These are phyloP conservation scores for Drosophila erecta DNA, from an alignment of 1,140 invertebrate species.

Conservation along the genomic window DNA sequence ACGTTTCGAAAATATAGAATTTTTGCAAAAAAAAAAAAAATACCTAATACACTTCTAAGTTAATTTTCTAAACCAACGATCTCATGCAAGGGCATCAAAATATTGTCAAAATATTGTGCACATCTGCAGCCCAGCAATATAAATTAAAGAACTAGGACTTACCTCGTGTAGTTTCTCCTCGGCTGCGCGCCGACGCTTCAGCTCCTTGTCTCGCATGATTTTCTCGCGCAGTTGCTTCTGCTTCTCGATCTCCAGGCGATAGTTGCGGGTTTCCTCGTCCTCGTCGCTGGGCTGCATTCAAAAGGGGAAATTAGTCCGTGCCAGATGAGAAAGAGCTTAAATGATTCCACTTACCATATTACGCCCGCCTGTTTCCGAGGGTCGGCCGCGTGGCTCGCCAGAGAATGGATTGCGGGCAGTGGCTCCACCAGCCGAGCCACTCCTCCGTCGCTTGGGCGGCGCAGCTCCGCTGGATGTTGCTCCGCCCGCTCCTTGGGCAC, in stretches of 20 bases:
- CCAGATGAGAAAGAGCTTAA: background rate
- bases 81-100: background rate
- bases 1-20: too few relatives aligned
- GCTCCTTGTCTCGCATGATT: slow-evolving; percentile 87
- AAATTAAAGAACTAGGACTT: slow-evolving; percentile 12
- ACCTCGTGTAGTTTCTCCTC: slow-evolving; percentile 83
- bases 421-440: slow-evolving; percentile 52
- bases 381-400: slow-evolving; percentile 59
- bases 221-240: slow-evolving; percentile 87
- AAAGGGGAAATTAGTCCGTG: background rate
- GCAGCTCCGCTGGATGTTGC: slow-evolving; percentile 15
- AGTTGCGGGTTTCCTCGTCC: slow-evolving; percentile 88
- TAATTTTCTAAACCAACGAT: too few relatives aligned
- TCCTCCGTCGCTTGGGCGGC: slow-evolving; percentile 74
- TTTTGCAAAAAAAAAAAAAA: too few relatives aligned
- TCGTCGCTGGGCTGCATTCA: slow-evolving; percentile 85
- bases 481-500: slow-evolving; percentile 20
- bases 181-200: slow-evolving; percentile 87
- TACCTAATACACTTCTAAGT: too few relatives aligned
- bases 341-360: slow-evolving; percentile 47
- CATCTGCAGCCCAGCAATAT: too few relatives aligned
- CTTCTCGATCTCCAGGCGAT: slow-evolving; percentile 88
- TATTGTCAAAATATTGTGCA: background rate
- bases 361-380: slow-evolving; percentile 50
- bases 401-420: slow-evolving; percentile 60